Base-by-base conservation (phyloP, 2,888 invertebrate species). In the Caenorhabditis japonica region DNA sequence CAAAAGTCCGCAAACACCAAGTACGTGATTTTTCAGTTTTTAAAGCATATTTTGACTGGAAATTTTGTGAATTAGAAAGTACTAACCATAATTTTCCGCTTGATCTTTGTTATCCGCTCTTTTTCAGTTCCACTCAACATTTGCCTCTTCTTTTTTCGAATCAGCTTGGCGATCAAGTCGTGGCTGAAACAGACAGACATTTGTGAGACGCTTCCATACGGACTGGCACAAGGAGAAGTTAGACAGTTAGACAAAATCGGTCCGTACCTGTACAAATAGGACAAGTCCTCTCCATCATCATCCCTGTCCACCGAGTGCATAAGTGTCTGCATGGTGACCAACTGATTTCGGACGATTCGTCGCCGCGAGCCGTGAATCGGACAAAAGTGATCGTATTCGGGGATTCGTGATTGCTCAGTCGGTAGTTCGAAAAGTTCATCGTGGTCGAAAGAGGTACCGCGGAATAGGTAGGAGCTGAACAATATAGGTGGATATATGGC, bases 321-420 rank as follows among this genome's bases (percentile, higher is more conserved):
- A 23, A 80, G 30, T 3, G 69, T 53, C 38, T 78, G 75, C 80
- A 80, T 80, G 0, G 80, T 78, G 8, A 80, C 66, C 21, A 80
- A 60, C 38, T 75, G 71, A 46, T 75, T 56, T 19, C 74, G 38
- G 7, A 66, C 64, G 4, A 84, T 15, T 23, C 82, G 52, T 15
- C 85, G 56, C 15, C 83, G 56, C 19, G 82, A 83, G 19, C 86
- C 86, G 49, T 86, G 86, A 33, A 86, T 78, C 17, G 86, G 86
- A 60, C 86, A 86, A 56, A 79, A 86, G 15, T 83, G 85, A 73
- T 86, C 86, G 66, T 86, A 86, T 53, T 83, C 82, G 17, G 82
- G 78, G 4, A 82, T 52, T 17, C 83, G 61, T 27, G 76, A 78
- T 13, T 64, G 27, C 46, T 72, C 72, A 1, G 72, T 72, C 17